Percentiles rank a stretch among this genome's conserved stretches.
phyloP scores from a whole-genome alignment of 2,888 invertebrate genomes.

The Venusia cambrica region DNA sequence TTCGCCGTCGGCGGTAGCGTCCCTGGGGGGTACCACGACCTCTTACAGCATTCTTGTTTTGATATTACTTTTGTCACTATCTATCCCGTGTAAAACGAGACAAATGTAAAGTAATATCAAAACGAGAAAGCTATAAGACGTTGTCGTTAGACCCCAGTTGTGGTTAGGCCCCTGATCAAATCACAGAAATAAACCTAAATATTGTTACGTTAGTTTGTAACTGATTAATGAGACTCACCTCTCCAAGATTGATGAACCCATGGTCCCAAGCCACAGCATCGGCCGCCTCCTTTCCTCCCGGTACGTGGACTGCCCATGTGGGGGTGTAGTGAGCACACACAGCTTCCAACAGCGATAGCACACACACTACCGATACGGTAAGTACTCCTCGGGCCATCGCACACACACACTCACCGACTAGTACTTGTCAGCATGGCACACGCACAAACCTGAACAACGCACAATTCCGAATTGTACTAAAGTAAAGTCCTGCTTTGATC shows the following conservation, averaged over 20 bases:
- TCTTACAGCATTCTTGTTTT: no score
- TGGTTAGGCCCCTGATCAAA: no score
- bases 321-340: slow-evolving; percentile 84
- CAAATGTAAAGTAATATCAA: no score
- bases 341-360: slow-evolving; percentile 47
- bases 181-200: no score
- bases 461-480: slow-evolving; percentile 28
- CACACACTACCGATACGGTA: slow-evolving; percentile 55
- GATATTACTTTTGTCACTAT: no score
- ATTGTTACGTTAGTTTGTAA: no score
- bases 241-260: slow-evolving; percentile 91
- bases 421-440: slow-evolving; percentile 78
- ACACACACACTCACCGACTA: slow-evolving; percentile 68
- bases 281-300: slow-evolving; percentile 85
- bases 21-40: no score
- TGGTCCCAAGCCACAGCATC: slow-evolving; percentile 89
- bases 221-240: slow-evolving; percentile 89
- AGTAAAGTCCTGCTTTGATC: slow-evolving; percentile 12
- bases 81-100: no score
- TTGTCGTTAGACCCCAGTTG: no score
- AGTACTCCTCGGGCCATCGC: slow-evolving; percentile 66
- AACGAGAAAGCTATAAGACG: no score
- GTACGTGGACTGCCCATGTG: slow-evolving; percentile 93
- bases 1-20: no score
- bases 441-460: slow-evolving; percentile 42